These are phyloP conservation scores for Mythimna albipuncta DNA, from an alignment of 2,888 invertebrate species.

Conservation along the genomic window DNA sequence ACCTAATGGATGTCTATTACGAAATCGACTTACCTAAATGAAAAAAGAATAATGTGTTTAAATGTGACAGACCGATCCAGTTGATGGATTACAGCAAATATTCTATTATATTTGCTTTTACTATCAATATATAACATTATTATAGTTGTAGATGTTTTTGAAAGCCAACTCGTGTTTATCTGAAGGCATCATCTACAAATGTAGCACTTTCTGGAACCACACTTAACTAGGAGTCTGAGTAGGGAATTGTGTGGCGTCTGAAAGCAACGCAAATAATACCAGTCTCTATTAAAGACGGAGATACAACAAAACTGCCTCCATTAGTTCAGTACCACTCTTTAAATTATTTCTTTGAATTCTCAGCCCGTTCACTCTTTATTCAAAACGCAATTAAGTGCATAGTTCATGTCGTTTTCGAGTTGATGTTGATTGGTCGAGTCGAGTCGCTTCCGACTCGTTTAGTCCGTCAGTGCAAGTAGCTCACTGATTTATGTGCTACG, in stretches of 20 bases:
- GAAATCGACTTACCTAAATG: conserved; percentile 17
- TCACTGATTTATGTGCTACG: conserved; percentile 20
- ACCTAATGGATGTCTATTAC: conserved; percentile 25
- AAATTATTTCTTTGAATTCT: not conserved
- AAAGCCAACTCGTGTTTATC: conserved; percentile 28
- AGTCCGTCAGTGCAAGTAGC: conserved; percentile 11
- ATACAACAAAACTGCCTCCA: not conserved
- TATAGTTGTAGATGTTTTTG: conserved; percentile 2
- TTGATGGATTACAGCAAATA: not conserved
- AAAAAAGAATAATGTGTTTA: conserved; percentile 30
- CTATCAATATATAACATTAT: conserved; percentile 7
- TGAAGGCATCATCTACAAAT: not conserved
- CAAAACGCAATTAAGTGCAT: conserved; percentile 1
- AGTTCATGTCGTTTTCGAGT: not conserved
- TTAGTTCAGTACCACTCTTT: not conserved
- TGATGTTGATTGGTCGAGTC: conserved; percentile 12
- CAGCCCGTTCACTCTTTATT: not conserved
- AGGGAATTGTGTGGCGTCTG: not conserved
- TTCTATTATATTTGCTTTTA: conserved; percentile 13
- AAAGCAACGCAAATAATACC: conserved; percentile 7
- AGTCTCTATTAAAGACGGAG: not conserved
- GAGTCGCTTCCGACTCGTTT: conserved; percentile 30
- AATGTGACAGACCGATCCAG: conserved; percentile 4
- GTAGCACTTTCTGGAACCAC: not conserved
- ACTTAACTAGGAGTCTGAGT: conserved; percentile 1